Conservation (phyloP, 2,888 invertebrate genomes). For the Frankliniella intonsa region DNA sequence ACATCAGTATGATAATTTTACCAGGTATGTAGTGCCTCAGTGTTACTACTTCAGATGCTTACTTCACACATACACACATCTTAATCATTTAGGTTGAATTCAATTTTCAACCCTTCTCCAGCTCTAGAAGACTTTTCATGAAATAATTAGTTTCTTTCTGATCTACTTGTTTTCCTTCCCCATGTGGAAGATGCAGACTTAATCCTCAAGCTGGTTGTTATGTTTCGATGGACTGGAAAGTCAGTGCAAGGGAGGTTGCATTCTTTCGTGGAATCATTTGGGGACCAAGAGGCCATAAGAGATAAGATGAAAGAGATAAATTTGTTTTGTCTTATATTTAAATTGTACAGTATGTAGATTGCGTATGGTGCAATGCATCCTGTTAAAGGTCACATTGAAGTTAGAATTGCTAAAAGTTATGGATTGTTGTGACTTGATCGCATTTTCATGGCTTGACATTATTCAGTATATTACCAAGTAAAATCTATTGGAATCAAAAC, state of each 20-base stretch:
- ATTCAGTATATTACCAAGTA: background rate
- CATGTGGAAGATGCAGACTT: background rate
- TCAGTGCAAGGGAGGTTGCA: slow-evolving; percentile 26
- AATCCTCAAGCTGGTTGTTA: background rate
- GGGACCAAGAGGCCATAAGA: slow-evolving; percentile 5
- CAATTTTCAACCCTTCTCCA: background rate
- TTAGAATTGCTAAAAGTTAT: slow-evolving; percentile 15
- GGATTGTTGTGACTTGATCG: slow-evolving; percentile 17
- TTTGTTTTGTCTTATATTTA: background rate
- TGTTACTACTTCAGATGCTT: background rate
- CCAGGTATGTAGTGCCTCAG: slow-evolving; percentile 20
- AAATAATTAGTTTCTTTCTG: background rate
- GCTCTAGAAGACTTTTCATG: background rate
- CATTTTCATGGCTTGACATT: slow-evolving; percentile 10
- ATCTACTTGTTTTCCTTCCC: slow-evolving; percentile 16
- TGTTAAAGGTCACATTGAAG: slow-evolving; percentile 7
- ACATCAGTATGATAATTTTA: background rate
- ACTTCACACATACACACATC: background rate
- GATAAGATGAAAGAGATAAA: slow-evolving; percentile 23
- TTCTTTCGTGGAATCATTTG: slow-evolving; percentile 20
- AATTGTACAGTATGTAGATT: slow-evolving; percentile 19
- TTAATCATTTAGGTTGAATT: background rate
- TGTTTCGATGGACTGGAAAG: background rate
- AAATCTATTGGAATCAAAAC: background rate
- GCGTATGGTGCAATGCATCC: slow-evolving; percentile 14